Conservation (phyloP, 2,797 vertebrate species). For the Hylomyscus alleni region DNA sequence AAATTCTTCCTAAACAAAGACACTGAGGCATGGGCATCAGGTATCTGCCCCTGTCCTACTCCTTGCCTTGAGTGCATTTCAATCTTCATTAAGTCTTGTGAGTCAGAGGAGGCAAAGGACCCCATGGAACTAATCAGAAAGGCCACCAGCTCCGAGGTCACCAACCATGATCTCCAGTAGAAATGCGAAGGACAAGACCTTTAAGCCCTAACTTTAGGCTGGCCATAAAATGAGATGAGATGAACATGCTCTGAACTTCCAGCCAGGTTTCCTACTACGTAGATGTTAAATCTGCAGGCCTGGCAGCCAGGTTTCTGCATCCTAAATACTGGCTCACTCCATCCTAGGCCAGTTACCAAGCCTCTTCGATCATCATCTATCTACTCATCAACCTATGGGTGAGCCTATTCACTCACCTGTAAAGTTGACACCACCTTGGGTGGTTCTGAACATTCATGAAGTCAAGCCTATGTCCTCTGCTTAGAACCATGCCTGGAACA, state of each 20-base stretch:
- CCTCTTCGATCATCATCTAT: background rate
- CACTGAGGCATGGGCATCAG: background rate
- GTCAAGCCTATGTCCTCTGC: background rate
- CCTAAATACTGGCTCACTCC: background rate
- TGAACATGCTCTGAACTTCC: background rate
- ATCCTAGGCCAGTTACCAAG: background rate
- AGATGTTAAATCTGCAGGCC: background rate
- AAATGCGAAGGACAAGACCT: background rate
- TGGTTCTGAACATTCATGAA: slow-evolving; percentile 41
- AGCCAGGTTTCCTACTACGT: background rate
- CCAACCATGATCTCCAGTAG: slow-evolving; percentile 5
- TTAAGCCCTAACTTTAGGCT: background rate
- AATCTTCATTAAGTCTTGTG: slow-evolving; percentile 33
- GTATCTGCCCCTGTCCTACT: background rate
- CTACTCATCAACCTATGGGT: background rate
- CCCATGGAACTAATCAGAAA: background rate
- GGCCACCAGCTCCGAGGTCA: background rate
- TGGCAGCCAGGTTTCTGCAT: background rate
- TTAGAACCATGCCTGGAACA: background rate
- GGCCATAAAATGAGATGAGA: background rate
- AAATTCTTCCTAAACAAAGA: background rate
- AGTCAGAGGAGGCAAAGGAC: background rate
- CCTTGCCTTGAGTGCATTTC: background rate
- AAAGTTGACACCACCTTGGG: background rate
- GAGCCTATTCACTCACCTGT: background rate